A percentile compares a stretch with the other conserved stretches of the same genome.
phyloP scores from a whole-genome alignment of 2,113 vertebrate genomes.

The Piliocolobus tephrosceles region DNA sequence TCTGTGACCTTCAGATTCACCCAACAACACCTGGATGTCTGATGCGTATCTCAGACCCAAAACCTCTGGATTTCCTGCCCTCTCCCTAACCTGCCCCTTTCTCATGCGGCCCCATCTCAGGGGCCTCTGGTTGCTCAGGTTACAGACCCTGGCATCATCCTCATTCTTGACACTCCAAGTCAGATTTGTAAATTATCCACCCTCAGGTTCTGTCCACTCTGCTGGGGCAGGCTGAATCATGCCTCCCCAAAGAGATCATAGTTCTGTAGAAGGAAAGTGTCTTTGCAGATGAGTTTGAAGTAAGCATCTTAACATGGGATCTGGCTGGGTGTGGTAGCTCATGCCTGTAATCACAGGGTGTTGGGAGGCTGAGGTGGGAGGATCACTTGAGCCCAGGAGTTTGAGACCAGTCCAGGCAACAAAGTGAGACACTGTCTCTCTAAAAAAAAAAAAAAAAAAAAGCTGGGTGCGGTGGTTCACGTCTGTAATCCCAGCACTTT shows the following conservation, averaged over 20 bases:
- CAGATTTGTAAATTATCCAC: not conserved
- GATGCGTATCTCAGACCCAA: not conserved
- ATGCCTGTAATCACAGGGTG: too few relatives aligned
- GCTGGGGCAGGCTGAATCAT: not conserved
- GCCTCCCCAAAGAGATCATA: not conserved
- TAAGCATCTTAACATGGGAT: not conserved
- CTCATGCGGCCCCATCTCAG: not conserved
- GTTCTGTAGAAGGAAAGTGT: not conserved
- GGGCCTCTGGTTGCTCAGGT: not conserved
- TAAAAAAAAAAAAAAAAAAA: too few relatives aligned
- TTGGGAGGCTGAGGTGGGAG: too few relatives aligned
- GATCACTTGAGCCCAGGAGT: too few relatives aligned
- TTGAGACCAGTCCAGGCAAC: too few relatives aligned
- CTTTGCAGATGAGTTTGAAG: not conserved
- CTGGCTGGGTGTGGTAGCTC: too few relatives aligned
- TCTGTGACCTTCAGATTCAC: not conserved
- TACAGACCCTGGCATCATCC: not conserved
- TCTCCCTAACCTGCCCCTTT: not conserved
- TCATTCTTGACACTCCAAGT: not conserved
- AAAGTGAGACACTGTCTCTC: too few relatives aligned
- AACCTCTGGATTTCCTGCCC: too few relatives aligned
- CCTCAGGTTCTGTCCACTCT: too few relatives aligned
- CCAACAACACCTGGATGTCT: not conserved
- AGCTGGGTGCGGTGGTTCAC: rapidly evolving
- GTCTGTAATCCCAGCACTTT: too few relatives aligned